phyloP scores from a whole-genome alignment of 2,113 vertebrate species.

The Odocoileus hemionus region DNA sequence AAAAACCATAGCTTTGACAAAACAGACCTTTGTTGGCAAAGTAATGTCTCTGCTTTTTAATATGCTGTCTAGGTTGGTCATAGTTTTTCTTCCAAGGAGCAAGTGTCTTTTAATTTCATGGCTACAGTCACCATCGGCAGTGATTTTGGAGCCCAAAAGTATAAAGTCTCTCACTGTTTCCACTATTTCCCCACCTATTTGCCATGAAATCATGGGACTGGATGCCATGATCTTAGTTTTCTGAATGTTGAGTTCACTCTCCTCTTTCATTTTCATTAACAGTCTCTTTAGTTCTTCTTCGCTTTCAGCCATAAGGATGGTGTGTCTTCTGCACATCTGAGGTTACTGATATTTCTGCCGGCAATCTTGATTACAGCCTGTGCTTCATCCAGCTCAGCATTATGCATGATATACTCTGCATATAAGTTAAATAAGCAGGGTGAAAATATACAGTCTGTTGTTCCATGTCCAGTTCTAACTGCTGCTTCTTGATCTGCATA shows the following conservation, averaged over 20 bases:
- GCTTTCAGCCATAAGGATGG: background rate
- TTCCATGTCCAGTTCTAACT: background rate
- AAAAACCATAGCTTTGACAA: background rate
- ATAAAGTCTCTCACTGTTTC: background rate
- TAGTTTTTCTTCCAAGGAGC: background rate
- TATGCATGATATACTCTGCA: background rate
- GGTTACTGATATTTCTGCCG: background rate
- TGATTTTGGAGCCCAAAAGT: background rate
- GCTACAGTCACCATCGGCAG: background rate
- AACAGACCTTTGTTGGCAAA: background rate
- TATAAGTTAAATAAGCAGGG: background rate
- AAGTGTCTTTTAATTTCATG: background rate
- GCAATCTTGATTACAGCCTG: background rate
- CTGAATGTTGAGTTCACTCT: background rate
- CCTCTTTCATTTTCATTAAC: background rate
- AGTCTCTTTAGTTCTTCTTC: background rate
- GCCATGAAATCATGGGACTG: background rate
- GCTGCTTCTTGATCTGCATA: background rate
- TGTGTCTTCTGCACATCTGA: background rate
- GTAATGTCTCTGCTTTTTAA: background rate
- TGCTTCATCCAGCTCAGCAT: background rate
- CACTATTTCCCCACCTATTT: background rate
- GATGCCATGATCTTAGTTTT: background rate
- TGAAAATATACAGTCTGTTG: background rate
- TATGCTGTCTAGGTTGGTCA: background rate